Conservation (phyloP, 2,888 invertebrate species). For the Stramonita haemastoma region DNA sequence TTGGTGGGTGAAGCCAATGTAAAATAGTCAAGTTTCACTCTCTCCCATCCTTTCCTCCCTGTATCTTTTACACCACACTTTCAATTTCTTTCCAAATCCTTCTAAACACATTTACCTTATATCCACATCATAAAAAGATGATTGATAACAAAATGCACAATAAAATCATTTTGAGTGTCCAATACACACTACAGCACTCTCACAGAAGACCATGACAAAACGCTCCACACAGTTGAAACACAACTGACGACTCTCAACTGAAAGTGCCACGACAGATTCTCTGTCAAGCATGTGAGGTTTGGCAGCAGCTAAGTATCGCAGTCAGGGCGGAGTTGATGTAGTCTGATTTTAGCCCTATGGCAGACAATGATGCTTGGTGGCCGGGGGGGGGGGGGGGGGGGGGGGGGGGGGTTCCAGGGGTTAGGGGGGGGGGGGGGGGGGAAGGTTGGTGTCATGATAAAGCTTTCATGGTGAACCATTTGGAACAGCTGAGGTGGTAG, state of each 20-base stretch:
- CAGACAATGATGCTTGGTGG: no score
- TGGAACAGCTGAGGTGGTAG: conserved; percentile 20
- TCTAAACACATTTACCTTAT: not conserved
- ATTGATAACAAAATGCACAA: not conserved
- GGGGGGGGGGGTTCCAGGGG: not conserved
- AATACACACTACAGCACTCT: not conserved
- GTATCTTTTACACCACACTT: not conserved
- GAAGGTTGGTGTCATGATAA: not conserved
- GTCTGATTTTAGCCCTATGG: not conserved
- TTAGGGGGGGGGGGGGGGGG: not conserved
- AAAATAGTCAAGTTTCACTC: no score
- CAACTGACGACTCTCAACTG: not conserved
- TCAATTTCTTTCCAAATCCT: not conserved
- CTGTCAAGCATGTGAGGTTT: conserved; percentile 11
- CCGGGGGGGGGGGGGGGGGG: not conserved
- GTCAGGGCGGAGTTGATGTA: not conserved
- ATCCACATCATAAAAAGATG: not conserved
- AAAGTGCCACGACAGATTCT: not conserved
- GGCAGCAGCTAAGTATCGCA: not conserved
- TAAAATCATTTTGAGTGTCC: not conserved
- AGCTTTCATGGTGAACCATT: not conserved
- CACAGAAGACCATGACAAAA: not conserved
- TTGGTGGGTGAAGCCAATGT: not conserved
- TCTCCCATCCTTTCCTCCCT: not conserved
- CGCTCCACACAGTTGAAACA: not conserved